Evolutionary conservation across 2,113 vertebrate genomes (phyloP).

Genomic region (Nerophis ophidion): DNA sequence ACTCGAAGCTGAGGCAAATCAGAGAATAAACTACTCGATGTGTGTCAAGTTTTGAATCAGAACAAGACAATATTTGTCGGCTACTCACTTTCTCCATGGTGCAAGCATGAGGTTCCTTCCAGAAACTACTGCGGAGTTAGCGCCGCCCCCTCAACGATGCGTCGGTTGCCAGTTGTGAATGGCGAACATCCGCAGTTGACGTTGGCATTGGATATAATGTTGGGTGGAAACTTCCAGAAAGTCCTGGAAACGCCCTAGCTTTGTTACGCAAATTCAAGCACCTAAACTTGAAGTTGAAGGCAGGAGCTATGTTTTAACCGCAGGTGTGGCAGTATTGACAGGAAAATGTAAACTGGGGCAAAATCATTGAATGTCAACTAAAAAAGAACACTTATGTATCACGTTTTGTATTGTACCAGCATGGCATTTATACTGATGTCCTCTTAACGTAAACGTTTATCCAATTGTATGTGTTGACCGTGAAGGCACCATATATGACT

Average conservation of each 20-base stretch:
- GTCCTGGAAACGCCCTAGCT: background rate
- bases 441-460: no score
- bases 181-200: background rate
- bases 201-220: background rate
- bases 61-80: slow-evolving; percentile 3
- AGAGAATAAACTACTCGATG: background rate
- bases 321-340: no score
- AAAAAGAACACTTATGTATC: no score
- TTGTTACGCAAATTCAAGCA: no score
- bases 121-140: slow-evolving; percentile 70
- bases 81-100: slow-evolving; percentile 77
- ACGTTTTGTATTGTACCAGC: no score
- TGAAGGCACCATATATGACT: background rate
- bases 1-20: background rate
- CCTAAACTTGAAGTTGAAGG: no score
- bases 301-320: no score
- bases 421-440: no score
- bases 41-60: background rate
- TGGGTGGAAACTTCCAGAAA: background rate
- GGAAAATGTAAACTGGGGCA: no score
- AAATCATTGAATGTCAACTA: no score
- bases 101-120: slow-evolving; percentile 75
- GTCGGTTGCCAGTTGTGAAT: background rate
- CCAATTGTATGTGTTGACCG: background rate
- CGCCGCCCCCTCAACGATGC: slow-evolving; percentile 48